A percentile compares a stretch with the other conserved stretches of the same genome.
Conservation (phyloP, 1,140 invertebrate genomes). For the Drosophila tsacasi region DNA sequence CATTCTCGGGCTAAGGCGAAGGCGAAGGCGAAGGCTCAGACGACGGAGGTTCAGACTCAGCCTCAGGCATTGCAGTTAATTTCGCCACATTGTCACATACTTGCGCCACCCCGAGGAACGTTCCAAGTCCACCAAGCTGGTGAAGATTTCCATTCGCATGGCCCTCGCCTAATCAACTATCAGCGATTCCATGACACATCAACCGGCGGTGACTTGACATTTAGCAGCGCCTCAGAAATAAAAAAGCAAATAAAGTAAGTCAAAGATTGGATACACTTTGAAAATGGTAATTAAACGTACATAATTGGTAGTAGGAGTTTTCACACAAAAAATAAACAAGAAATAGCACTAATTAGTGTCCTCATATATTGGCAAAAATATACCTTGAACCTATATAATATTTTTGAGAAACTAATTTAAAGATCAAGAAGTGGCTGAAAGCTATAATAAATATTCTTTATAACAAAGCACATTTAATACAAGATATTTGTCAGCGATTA, state of each 20-base stretch:
- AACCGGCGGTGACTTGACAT: neutral
- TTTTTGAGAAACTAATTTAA: neutral
- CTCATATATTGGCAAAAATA: neutral
- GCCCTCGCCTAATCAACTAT: constrained; percentile 56
- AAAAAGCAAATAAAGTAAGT: neutral
- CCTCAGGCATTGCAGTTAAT: constrained; percentile 24
- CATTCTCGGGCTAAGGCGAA: neutral
- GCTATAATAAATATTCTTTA: neutral
- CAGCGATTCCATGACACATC: constrained; percentile 65
- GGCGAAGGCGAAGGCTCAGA: neutral
- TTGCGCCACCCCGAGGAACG: constrained; percentile 5
- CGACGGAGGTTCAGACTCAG: neutral
- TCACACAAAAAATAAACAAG: neutral
- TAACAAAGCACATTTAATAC: neutral
- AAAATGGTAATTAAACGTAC: neutral
- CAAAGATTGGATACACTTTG: neutral
- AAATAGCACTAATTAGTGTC: neutral
- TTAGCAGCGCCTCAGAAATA: neutral
- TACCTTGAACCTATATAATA: too few relatives aligned
- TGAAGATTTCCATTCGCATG: too few relatives aligned
- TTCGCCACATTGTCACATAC: constrained; percentile 68
- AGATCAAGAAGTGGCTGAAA: neutral
- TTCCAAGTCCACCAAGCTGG: neutral
- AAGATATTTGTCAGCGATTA: neutral
- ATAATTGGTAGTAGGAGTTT: neutral